A percentile compares a stretch with the other conserved stretches of the same genome.
These are phyloP conservation scores for Urophycis tenuis DNA, from an alignment of 2,797 vertebrate species.

Conservation along the genomic window DNA sequence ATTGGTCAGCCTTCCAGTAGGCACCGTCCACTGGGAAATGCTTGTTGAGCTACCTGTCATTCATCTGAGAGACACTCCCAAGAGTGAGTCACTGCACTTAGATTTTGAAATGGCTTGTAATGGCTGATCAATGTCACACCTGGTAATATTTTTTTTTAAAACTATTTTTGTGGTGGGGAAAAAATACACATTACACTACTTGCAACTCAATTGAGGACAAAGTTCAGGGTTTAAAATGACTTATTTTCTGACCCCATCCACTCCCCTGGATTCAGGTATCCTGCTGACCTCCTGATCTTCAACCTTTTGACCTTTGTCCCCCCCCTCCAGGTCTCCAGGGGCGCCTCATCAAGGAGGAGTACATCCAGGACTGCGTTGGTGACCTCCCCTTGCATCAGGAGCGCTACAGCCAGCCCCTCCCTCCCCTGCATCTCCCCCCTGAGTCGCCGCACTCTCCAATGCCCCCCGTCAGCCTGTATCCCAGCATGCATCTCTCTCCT, in stretches of 20 bases:
- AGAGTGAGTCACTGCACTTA: neutral
- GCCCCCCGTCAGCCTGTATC: slow-evolving; percentile 48
- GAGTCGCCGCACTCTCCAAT: slow-evolving; percentile 36
- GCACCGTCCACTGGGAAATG: neutral
- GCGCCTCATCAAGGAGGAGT: slow-evolving; percentile 71
- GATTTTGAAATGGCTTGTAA: neutral
- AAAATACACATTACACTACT: neutral
- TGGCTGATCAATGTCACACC: neutral
- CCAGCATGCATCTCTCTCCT: slow-evolving; percentile 64
- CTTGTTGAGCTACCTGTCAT: neutral
- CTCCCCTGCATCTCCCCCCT: slow-evolving; percentile 45
- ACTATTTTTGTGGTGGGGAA: neutral
- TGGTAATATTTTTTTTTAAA: too few relatives aligned
- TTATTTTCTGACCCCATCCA: too few relatives aligned
- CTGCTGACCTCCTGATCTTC: neutral
- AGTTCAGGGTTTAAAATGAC: too few relatives aligned
- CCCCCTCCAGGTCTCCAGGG: slow-evolving; percentile 44
- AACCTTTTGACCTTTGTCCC: neutral
- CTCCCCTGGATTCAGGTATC: neutral
- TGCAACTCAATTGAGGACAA: neutral
- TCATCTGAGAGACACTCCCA: too few relatives aligned
- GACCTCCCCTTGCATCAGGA: slow-evolving; percentile 58
- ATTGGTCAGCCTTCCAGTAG: neutral
- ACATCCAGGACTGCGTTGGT: slow-evolving; percentile 64
- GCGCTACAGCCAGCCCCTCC: slow-evolving; percentile 52